Base-by-base conservation (phyloP, 2,888 invertebrate genomes). In the Dynastes hyllus region DNA sequence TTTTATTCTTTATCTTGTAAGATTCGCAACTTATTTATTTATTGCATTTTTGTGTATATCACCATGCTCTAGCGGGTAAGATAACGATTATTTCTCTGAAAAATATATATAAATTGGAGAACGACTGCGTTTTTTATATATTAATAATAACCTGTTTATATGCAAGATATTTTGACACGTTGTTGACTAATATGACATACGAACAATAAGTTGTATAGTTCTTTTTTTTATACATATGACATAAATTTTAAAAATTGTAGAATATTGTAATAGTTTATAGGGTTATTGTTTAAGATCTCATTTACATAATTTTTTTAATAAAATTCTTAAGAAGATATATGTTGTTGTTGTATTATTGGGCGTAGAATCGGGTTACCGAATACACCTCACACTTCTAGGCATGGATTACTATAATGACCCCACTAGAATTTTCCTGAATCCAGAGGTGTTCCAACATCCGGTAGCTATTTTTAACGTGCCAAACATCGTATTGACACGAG, bases 221-320 rank as follows among this genome's bases (percentile, higher is more conserved):
- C 51, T 69, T 27, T 69, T 69, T 69, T 45, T 8, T 45, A 45
- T 8, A 45, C 8, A 51, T 69, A 51, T n/a, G 11, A 29, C 51
- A 51, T 58, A 58, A 55, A 45, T 37, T 37, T 37, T 75, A 50
- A 61, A 63, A 37, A 45, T 22, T 58, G 55, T 58, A 58, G 55
- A 22, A 58, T 58, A 58, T 58, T 45, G 27, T 63, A 63, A 11
- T 50, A 51, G 29, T 75, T 22, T 61, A 4, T 61, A 75, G 45
- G 16, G 3, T 45, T 75, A 61, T 73, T 73, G n/a, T 61, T 75
- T 75, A 75, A 75, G 73, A 75, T 75, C 73, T 75, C 73, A 75
- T 75, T 75, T 75, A 58, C 61, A 61, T 75, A 40, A 58, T 73
- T 40, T 75, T 40, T 75, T 75, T 40, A 75, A 75, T 75, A 75